Evolutionary conservation across 1,140 invertebrate genomes (phyloP).

Genomic region (Drosophila dunni): DNA sequence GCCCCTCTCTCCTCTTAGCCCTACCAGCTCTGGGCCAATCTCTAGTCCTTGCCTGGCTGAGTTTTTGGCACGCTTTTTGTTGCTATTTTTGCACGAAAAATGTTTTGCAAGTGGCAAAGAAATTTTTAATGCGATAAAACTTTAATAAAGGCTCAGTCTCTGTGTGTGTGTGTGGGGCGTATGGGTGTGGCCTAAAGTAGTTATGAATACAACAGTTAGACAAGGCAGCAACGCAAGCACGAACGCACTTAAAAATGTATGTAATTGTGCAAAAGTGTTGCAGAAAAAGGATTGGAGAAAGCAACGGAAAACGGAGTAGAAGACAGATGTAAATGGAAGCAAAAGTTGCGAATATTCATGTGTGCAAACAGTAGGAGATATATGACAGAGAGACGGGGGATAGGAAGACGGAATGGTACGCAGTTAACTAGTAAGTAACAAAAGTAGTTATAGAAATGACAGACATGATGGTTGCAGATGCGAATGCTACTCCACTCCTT

Average conservation of each 20-base stretch:
- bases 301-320: neutral
- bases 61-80: conserved; percentile 72
- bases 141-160: conserved; percentile 77
- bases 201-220: conserved; percentile 78
- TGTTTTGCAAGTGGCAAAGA: conserved; percentile 67
- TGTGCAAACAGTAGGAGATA: conserved; percentile 8
- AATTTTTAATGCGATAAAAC: conserved; percentile 84
- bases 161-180: neutral
- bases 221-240: conserved; percentile 62
- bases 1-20: conserved; percentile 15
- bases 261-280: conserved; percentile 79
- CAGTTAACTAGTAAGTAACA: conserved; percentile 79
- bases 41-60: conserved; percentile 52
- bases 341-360: conserved; percentile 47
- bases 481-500: conserved; percentile 5
- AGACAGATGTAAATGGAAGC: conserved; percentile 39
- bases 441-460: conserved; percentile 82
- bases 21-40: conserved; percentile 27
- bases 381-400: conserved; percentile 2
- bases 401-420: conserved; percentile 1
- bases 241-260: conserved; percentile 81
- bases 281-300: conserved; percentile 8
- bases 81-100: conserved; percentile 62
- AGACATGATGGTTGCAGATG: conserved; percentile 60
- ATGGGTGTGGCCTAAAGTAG: conserved; percentile 73